phyloP scores from a whole-genome alignment of 2,797 vertebrate species.

The Syndactyla subalaris region DNA sequence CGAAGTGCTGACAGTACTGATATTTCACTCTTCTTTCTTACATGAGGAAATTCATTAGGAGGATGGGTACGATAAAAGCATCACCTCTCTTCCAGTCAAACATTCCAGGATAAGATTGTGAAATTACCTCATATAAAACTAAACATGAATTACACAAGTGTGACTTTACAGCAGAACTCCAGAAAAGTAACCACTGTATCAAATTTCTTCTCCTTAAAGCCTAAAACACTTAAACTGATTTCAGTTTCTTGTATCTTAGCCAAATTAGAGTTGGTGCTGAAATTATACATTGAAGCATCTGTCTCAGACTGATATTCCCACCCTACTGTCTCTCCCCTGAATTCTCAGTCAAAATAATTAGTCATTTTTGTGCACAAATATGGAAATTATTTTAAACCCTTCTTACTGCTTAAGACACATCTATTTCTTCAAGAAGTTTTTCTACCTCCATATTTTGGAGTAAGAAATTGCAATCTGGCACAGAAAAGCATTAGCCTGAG shows the following conservation, averaged over 20 bases:
- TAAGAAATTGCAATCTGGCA: background rate
- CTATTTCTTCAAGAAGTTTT: background rate
- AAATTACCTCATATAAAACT: background rate
- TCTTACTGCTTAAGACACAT: background rate
- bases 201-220: background rate
- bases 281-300: conserved; percentile 9
- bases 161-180: background rate
- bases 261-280: conserved; percentile 7
- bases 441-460: background rate
- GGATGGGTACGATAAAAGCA: background rate
- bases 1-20: background rate
- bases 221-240: background rate
- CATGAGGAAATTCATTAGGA: background rate
- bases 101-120: background rate
- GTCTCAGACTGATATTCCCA: conserved; percentile 26
- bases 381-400: background rate
- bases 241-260: background rate
- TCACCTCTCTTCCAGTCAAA: background rate
- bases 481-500: background rate
- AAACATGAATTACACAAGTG: background rate
- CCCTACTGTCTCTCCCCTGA: background rate
- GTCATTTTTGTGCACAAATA: conserved; percentile 40
- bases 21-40: background rate
- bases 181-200: background rate
- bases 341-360: conserved; percentile 53